Base-by-base conservation (phyloP, 2,888 invertebrate species). In the Colletes collaris region DNA sequence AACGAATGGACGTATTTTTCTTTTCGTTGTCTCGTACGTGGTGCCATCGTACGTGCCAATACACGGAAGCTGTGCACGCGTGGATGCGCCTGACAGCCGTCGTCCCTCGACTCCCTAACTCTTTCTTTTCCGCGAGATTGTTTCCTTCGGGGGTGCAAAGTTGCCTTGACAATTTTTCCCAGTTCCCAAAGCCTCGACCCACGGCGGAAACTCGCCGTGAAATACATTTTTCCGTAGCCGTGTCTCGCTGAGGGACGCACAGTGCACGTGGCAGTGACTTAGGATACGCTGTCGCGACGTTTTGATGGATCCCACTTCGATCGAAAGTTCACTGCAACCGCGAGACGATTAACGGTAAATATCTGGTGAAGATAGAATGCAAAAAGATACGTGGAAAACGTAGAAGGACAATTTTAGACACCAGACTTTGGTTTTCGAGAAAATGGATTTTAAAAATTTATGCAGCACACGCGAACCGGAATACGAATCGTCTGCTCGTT, bases 141-240 rank as follows among this genome's bases (percentile, higher is more conserved):
- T 67, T 66, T 72, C 37, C 50, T 49, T 40, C 63, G 27, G n/a
- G 11, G 37, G 65, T 49, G 53, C 53, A 52, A 72, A 77, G 62
- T 78, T 77, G 35, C 55, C 56, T 19, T 56, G 72, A 71, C 72
- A 65, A 78, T 79, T 78, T 65, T 59, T 46, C 50, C 53, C 13
- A 5, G 62, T 16, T 11, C 40, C 4, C 55, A n/a, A 53, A 59
- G 19, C 66, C 35, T n/a, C 8, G 8, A 13, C 37, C 10, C 27
- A 16, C 27, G 40, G 16, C 37, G 19, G 44, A 35, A 56, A 63
- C 19, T 56, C 50, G 50, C 40, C 10, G 53, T n/a, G 68, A 64
- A 77, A 65, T 56, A 63, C 66, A 67, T 71, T 67, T 76, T 16
- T 58, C 62, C 37, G 7, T 16, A 49, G 50, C 50, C n/a, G 56